Base-by-base conservation (phyloP, 2,888 invertebrate species). In the Drosophila fulvimacula region DNA sequence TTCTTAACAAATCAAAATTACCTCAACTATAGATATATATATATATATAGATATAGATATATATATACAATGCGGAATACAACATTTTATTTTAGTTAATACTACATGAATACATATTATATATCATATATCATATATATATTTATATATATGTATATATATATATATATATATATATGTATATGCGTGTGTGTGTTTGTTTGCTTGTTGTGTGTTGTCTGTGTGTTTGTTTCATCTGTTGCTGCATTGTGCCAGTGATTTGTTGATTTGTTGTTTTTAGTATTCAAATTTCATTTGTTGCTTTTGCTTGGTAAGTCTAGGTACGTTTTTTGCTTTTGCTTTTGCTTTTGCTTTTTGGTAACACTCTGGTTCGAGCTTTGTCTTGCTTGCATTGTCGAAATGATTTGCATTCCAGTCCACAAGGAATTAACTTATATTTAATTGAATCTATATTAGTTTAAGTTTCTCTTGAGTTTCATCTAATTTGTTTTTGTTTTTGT, bases 251-350 rank as follows among this genome's bases (percentile, higher is more conserved):
- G 51, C 56, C 46, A 32, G 21, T 41, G 41, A 6, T 5, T 30
- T 30, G 30, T 30, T 9, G 30, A 3, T 24, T 24, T 24, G 24
- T 24, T 24, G 39, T 39, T 19, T 41, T 65, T 59, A 15, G 60
- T 49, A 69, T 78, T 74, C 42, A 62, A 67, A 69, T 74, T 69
- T 55, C 68, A 48, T 60, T 64, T 73, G 59, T 81, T 73, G 72
- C 55, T 17, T 46, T 55, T 60, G 59, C 56, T 39, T 77, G 56
- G 30, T 36, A 61, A 49, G 58, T 76, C 64, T 81, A 82, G 82
- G 88, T 82, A 82, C 82, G 64, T 80, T 74, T 82, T 1, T 13
- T 11, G 13, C 0, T 34, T 15, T 15, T 36, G 70, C 3, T 32
- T 32, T 32, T 32, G 10, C 10, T 32, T 34, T 38, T 5, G 1